These are phyloP conservation scores for Urocitellus parryii DNA, from an alignment of 2,113 vertebrate species.

Conservation along the genomic window DNA sequence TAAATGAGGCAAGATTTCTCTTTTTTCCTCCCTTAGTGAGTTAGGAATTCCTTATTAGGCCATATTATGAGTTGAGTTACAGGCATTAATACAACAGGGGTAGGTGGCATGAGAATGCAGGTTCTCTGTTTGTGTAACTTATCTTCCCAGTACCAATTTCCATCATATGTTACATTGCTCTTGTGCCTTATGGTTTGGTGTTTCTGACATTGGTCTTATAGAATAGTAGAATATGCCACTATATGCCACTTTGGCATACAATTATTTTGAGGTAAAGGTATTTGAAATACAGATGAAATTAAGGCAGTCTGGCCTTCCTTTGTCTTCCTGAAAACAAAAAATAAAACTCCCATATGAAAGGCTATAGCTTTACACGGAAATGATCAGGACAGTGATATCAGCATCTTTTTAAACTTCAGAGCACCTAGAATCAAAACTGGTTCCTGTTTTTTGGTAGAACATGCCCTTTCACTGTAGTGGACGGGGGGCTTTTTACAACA, in stretches of 20 bases:
- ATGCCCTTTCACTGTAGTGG: not conserved
- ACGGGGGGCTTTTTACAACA: not conserved
- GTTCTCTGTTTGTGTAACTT: not conserved
- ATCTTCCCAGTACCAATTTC: not conserved
- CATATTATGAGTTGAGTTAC: not conserved
- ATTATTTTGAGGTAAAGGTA: not conserved
- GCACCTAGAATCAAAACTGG: not conserved
- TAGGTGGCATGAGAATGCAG: not conserved
- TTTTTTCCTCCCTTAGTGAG: not conserved
- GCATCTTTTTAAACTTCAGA: not conserved
- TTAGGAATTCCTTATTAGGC: not conserved
- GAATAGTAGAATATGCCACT: not conserved
- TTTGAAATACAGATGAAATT: not conserved
- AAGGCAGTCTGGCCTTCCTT: not conserved
- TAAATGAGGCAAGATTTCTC: not conserved
- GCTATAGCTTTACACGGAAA: too few species aligned
- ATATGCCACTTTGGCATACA: not conserved
- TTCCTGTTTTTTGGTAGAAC: not conserved
- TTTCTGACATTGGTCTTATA: not conserved
- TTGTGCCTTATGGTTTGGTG: not conserved
- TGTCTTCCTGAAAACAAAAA: not conserved
- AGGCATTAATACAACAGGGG: not conserved
- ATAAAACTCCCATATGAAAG: not conserved
- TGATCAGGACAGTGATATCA: not conserved
- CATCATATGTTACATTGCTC: accelerated